phyloP scores from a whole-genome alignment of 2,797 vertebrate genomes.

The Amblyopsis hoosieri region DNA sequence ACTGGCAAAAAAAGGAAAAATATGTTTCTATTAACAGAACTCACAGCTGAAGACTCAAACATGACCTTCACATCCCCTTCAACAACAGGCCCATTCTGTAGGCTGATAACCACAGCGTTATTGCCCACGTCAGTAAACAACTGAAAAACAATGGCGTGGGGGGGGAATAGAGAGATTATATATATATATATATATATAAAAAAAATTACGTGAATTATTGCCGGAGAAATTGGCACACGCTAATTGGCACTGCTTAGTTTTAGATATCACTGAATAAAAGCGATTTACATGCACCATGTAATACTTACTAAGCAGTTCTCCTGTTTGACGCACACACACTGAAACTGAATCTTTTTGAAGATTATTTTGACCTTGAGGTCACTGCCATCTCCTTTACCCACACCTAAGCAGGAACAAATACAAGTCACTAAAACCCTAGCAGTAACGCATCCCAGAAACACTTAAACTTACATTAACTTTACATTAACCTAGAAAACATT shows the following conservation, averaged over 20 bases:
- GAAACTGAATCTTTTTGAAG: slow-evolving; percentile 79
- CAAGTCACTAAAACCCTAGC: no score
- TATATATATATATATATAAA: no score
- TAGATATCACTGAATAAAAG: background rate
- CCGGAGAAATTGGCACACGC: no score
- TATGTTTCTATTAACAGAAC: slow-evolving; percentile 49
- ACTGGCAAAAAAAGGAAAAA: background rate
- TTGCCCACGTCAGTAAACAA: slow-evolving; percentile 85
- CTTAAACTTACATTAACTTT: no score
- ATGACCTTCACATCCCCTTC: slow-evolving; percentile 91
- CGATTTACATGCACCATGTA: no score
- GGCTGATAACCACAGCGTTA: slow-evolving; percentile 83
- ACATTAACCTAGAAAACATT: no score
- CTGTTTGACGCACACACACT: slow-evolving; percentile 81
- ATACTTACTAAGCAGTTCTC: slow-evolving; percentile 85
- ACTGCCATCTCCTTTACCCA: slow-evolving; percentile 88
- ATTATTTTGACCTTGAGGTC: slow-evolving; percentile 88
- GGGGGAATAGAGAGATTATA: no score
- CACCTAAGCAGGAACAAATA: slow-evolving; percentile 71
- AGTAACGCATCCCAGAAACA: no score
- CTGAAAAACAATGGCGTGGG: slow-evolving; percentile 57
- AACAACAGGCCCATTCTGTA: slow-evolving; percentile 83
- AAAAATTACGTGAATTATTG: no score
- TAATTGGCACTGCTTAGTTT: no score
- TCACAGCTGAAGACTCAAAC: slow-evolving; percentile 89